Conservation (phyloP, 2,888 invertebrate genomes). For the Drosophila meridionalis region DNA sequence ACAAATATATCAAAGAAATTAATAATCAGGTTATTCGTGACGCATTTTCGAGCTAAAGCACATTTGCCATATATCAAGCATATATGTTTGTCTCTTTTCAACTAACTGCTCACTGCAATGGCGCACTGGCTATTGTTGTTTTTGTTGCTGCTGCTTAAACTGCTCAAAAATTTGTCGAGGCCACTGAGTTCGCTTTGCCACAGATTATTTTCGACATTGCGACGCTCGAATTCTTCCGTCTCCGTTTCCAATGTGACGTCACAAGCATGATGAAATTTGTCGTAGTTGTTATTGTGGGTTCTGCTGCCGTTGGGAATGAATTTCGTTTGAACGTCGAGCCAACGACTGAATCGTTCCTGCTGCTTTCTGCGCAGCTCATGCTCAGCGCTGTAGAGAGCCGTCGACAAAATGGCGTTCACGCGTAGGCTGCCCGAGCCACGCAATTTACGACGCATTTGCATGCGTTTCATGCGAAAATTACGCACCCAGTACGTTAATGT, state of each 20-base stretch:
- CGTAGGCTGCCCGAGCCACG: conserved; percentile 86
- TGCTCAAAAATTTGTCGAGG: conserved; percentile 87
- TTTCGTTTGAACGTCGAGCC: conserved; percentile 85
- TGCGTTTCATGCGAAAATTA: conserved; percentile 86
- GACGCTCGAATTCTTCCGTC: conserved; percentile 69
- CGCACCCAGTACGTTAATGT: conserved; percentile 86
- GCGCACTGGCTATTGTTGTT: conserved; percentile 49
- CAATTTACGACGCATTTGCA: conserved; percentile 85
- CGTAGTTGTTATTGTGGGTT: conserved; percentile 57
- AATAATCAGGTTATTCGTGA: conserved; percentile 34
- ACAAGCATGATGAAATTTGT: conserved; percentile 35
- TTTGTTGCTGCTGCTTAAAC: conserved; percentile 83
- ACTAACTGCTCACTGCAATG: conserved; percentile 65
- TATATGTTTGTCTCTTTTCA: conserved; percentile 56
- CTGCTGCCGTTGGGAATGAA: conserved; percentile 71
- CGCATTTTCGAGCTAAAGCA: conserved; percentile 38
- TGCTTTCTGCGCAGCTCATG: conserved; percentile 86
- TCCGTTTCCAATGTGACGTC: conserved; percentile 43
- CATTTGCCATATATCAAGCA: conserved; percentile 32
- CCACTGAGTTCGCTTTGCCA: conserved; percentile 86
- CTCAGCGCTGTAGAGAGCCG: conserved; percentile 86
- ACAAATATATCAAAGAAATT: conserved; percentile 50
- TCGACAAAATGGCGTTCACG: conserved; percentile 87
- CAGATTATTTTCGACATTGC: conserved; percentile 78
- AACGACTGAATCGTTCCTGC: conserved; percentile 86